phyloP scores from a whole-genome alignment of 2,888 invertebrate genomes.

The Lycaena phlaeas region DNA sequence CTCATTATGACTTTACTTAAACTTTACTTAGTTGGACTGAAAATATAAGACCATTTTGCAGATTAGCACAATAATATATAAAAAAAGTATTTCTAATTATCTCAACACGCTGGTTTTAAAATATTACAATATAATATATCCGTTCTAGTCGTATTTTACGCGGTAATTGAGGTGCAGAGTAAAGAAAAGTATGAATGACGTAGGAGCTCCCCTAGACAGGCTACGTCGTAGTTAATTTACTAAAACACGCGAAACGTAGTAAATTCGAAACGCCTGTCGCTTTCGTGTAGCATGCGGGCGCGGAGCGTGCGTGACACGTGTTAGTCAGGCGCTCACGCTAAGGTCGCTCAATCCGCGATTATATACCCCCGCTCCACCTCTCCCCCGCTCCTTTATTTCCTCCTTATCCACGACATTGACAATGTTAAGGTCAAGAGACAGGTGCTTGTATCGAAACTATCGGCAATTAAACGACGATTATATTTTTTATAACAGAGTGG shows the following conservation, averaged over 20 bases:
- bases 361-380: slow-evolving; percentile 42
- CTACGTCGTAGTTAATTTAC: slow-evolving; percentile 6
- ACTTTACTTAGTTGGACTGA: no score
- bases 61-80: no score
- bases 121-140: no score
- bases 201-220: no score
- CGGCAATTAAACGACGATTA: neutral
- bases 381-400: slow-evolving; percentile 48
- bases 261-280: slow-evolving; percentile 38
- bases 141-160: no score
- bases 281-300: slow-evolving; percentile 39
- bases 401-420: slow-evolving; percentile 38
- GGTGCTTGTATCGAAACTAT: slow-evolving; percentile 5
- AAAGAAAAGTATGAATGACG: no score
- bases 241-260: slow-evolving; percentile 7
- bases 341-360: slow-evolving; percentile 57
- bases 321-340: slow-evolving; percentile 60
- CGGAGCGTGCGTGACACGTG: slow-evolving; percentile 40
- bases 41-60: no score
- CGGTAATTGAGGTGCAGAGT: no score
- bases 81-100: no score
- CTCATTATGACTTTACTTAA: no score
- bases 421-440: slow-evolving; percentile 40
- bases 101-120: no score
- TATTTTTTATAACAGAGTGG: no score